These are phyloP conservation scores for Pipistrellus nathusii DNA, from an alignment of 2,797 vertebrate species.

Conservation along the genomic window DNA sequence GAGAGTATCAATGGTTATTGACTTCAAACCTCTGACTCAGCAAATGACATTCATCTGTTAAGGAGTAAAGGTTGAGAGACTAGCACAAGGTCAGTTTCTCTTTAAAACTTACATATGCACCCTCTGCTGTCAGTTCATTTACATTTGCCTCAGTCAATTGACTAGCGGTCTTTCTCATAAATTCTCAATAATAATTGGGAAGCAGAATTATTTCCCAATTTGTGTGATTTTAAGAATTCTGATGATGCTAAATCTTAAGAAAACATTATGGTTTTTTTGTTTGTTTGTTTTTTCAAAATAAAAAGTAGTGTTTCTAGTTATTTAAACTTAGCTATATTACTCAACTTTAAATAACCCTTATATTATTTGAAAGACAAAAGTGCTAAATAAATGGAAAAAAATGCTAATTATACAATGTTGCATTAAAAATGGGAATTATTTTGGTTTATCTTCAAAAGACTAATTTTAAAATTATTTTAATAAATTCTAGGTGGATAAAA, in stretches of 20 bases:
- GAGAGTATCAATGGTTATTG: slow-evolving; percentile 81
- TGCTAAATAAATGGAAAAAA: slow-evolving; percentile 3
- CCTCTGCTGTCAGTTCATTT: slow-evolving; percentile 72
- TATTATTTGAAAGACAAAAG: slow-evolving; percentile 54
- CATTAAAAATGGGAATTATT: slow-evolving; percentile 65
- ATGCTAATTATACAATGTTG: slow-evolving; percentile 1
- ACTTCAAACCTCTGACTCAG: slow-evolving; percentile 83
- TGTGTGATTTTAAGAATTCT: slow-evolving; percentile 48
- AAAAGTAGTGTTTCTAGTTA: neutral
- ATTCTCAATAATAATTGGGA: neutral
- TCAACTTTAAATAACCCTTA: slow-evolving; percentile 37
- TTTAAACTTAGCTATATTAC: neutral
- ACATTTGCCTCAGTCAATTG: slow-evolving; percentile 72
- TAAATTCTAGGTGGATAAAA: slow-evolving; percentile 53
- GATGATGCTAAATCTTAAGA: slow-evolving; percentile 46
- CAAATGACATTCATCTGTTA: slow-evolving; percentile 80
- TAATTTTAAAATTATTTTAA: slow-evolving; percentile 68
- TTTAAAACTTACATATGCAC: slow-evolving; percentile 79
- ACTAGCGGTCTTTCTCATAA: slow-evolving; percentile 27
- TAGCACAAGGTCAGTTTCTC: slow-evolving; percentile 82
- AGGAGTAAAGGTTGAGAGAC: slow-evolving; percentile 69
- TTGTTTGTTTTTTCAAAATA: slow-evolving; percentile 45
- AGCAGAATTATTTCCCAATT: slow-evolving; percentile 39
- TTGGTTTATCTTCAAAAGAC: slow-evolving; percentile 47
- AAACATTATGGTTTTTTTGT: neutral